These are phyloP conservation scores for Macquaria ambigua DNA, from an alignment of 2,113 vertebrate genomes.

Conservation along the genomic window DNA sequence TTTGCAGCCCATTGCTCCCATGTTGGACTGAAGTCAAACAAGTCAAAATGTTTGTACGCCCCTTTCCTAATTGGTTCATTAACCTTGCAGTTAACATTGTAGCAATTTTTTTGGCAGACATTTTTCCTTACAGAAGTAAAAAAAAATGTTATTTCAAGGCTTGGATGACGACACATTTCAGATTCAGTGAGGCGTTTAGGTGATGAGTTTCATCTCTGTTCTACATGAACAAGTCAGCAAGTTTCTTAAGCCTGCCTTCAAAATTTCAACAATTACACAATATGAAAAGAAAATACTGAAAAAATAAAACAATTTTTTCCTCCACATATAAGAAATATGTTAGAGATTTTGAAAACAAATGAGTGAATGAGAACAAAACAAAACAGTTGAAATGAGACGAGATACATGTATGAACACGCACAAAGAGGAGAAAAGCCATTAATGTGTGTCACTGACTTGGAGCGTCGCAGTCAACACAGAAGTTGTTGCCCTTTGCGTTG, in stretches of 20 bases:
- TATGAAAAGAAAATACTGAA: neutral
- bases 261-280: neutral
- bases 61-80: neutral
- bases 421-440: neutral
- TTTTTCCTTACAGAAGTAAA: neutral
- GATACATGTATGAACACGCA: neutral
- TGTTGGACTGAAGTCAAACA: neutral
- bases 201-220: neutral
- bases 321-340: neutral
- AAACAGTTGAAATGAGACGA: neutral
- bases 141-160: neutral
- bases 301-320: neutral
- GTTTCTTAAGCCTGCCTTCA: neutral
- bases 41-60: neutral
- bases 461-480: constrained; percentile 93
- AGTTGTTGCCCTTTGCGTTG: constrained; percentile 91
- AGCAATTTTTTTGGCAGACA: neutral
- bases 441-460: constrained; percentile 86
- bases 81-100: neutral
- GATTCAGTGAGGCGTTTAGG: constrained; percentile 3
- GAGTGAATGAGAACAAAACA: no score
- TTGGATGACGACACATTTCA: neutral
- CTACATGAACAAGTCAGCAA: neutral
- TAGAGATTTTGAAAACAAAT: neutral
- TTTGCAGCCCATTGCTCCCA: neutral